Base-by-base conservation (phyloP, 2,888 invertebrate genomes). In the Perizoma flavofasciatum region DNA sequence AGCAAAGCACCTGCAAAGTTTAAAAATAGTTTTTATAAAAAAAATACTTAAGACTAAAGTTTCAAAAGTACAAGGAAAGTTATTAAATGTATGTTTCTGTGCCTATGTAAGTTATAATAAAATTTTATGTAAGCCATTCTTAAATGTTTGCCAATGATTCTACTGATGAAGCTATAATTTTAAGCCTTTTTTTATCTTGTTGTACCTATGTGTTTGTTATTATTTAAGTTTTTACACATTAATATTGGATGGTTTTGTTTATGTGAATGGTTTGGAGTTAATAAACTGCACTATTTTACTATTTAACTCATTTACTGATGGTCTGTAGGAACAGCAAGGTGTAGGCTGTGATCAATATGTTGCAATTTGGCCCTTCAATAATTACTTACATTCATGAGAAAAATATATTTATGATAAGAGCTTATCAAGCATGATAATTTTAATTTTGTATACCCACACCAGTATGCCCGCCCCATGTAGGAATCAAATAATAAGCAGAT, bases 221-320 rank as follows among this genome's bases (percentile, higher is more conserved):
- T 48, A 11, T 37, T 0, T 34, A 51, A 44, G 45, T 22, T 34
- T 45, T 43, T 8, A 39, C 52, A 52, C 37, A 37, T 45, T 3
- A 10, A 6, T 43, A 43, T 11, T 43, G 22, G 3, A 32, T 53
- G 37, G 11, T 46, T 33, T 52, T 22, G 44, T 44, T 10, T 22
- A 44, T 44, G 7, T 51, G 35, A 44, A 44, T 51, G 43, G 43
- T 51, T 41, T 49, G 34, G 35, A 43, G 50, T 43, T 41, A 51
- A 43, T 51, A 52, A 52, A 52, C 44, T 44, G 51, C 51, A 52
- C 51, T 44, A 39, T 41, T 41, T 4, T 41, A 10, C 10, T 10
- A 10, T 41, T 4, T n/a, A 10, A 2, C 1, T 22, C 22, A 22
- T 22, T 22, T 22, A 22, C 3, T 22, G 1, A 22, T 22, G 1